phyloP scores from a whole-genome alignment of 2,797 vertebrate species.

The Cynodonichthys magdalenae region DNA sequence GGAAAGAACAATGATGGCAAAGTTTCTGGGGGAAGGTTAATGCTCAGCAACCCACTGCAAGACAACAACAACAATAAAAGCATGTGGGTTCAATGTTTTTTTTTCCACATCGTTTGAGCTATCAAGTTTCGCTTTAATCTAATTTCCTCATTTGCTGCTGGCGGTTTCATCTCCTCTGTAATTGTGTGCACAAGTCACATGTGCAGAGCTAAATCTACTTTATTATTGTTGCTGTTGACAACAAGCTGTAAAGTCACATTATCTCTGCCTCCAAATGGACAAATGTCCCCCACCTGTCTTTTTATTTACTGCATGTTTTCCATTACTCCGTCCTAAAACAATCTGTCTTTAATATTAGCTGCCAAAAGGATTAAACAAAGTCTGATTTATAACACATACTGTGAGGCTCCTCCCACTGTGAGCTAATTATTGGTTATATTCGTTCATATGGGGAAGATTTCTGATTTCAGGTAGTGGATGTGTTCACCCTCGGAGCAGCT shows the following conservation, averaged over 20 bases:
- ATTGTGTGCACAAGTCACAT: background rate
- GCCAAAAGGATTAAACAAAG: background rate
- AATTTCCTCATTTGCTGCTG: constrained; percentile 20
- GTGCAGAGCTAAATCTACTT: background rate
- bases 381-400: constrained; percentile 8
- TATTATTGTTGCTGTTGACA: background rate
- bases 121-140: constrained; percentile 48
- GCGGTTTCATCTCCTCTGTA: constrained; percentile 5
- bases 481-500: background rate
- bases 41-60: no score
- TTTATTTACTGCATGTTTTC: constrained; percentile 8
- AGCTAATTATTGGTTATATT: constrained; percentile 23
- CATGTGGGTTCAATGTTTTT: constrained; percentile 16
- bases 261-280: background rate
- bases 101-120: constrained; percentile 24
- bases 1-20: no score
- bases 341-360: constrained; percentile 19
- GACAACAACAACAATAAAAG: no score
- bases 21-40: no score
- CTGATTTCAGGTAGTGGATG: constrained; percentile 22
- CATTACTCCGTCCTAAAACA: constrained; percentile 6
- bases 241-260: constrained; percentile 13
- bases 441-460: constrained; percentile 32
- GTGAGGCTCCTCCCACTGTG: background rate
- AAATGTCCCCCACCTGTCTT: constrained; percentile 10